phyloP scores from a whole-genome alignment of 2,888 invertebrate species.

The Linyphia triangularis region DNA sequence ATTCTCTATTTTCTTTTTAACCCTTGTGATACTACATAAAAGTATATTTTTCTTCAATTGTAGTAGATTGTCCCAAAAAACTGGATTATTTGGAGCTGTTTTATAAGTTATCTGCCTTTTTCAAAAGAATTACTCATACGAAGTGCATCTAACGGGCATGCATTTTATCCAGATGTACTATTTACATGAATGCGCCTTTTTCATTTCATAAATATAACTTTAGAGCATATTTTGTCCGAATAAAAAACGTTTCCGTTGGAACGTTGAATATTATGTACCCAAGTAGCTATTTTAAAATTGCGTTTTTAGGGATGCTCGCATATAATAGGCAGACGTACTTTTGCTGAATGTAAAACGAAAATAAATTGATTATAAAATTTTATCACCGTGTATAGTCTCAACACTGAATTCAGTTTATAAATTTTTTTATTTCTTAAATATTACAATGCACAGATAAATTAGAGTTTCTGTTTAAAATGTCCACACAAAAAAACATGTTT shows the following conservation, averaged over 20 bases:
- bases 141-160: neutral
- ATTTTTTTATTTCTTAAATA: too few species aligned
- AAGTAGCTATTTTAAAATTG: neutral
- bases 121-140: constrained; percentile 1
- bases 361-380: too few species aligned
- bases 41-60: constrained; percentile 33
- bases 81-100: constrained; percentile 22
- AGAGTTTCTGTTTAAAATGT: too few species aligned
- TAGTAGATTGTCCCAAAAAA: neutral
- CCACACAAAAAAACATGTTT: too few species aligned
- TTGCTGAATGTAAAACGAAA: too few species aligned
- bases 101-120: neutral
- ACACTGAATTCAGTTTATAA: too few species aligned
- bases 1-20: neutral
- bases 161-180: neutral
- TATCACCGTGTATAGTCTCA: too few species aligned
- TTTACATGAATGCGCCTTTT: neutral
- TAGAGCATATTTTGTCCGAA: neutral
- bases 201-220: neutral
- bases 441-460: too few species aligned
- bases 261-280: neutral
- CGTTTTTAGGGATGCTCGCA: too few species aligned
- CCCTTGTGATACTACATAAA: constrained; percentile 7
- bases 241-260: neutral
- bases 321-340: too few species aligned